A percentile compares a stretch with the other conserved stretches of the same genome.
phyloP scores from a whole-genome alignment of 92 coral and sea anemone genomes.

The Bergia sp. region DNA sequence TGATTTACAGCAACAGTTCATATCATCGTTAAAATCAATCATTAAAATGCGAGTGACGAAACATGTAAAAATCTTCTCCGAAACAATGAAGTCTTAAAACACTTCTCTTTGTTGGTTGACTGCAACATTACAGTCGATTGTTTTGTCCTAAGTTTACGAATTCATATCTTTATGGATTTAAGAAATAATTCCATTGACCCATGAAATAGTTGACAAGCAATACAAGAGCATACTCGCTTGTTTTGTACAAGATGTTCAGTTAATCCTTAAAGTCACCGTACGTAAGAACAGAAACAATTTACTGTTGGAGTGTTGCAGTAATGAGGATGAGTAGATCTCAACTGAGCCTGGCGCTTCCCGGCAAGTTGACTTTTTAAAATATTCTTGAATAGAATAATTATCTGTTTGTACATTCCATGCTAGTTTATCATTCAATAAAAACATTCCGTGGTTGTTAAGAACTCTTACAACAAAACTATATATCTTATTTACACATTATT shows the following conservation, averaged over 20 bases:
- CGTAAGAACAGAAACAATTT: background rate
- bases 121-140: background rate
- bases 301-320: background rate
- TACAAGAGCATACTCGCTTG: background rate
- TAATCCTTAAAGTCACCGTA: background rate
- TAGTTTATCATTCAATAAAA: background rate
- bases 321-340: background rate
- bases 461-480: conserved; percentile 1
- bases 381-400: background rate
- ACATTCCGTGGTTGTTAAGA: conserved; percentile 38
- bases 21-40: background rate
- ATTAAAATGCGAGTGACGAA: background rate
- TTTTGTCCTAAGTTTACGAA: background rate
- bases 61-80: no score
- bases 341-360: background rate
- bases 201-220: background rate
- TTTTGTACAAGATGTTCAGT: background rate
- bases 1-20: background rate
- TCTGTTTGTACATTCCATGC: background rate
- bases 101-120: no score
- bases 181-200: background rate
- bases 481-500: conserved; percentile 5
- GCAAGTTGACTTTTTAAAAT: background rate
- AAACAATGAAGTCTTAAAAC: no score
- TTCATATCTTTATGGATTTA: background rate